Evolutionary conservation across 1,140 invertebrate species (phyloP).

Genomic region (Rhagoletis zephyria): DNA sequence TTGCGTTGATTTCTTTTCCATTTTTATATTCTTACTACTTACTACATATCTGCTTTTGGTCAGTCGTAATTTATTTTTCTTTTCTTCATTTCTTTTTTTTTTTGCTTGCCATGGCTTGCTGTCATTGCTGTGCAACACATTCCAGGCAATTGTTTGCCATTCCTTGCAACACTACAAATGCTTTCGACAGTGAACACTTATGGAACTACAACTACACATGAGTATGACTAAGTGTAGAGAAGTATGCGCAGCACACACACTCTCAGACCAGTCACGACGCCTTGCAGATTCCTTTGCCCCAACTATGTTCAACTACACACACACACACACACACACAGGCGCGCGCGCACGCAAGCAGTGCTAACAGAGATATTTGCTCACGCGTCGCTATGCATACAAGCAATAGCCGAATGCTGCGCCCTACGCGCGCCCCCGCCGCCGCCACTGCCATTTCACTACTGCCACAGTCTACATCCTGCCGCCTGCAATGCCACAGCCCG

Average conservation of each 20-base stretch:
- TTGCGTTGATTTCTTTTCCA: not conserved
- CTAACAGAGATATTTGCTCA: conserved; percentile 9
- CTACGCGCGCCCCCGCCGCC: not conserved
- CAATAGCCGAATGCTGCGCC: not conserved
- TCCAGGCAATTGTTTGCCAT: conserved; percentile 43
- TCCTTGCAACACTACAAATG: conserved; percentile 32
- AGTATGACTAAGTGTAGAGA: not conserved
- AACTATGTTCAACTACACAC: not conserved
- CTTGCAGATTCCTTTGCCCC: too few relatives aligned
- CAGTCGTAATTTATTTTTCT: not conserved
- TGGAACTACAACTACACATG: not conserved
- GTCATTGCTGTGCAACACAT: conserved; percentile 47
- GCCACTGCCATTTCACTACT: not conserved
- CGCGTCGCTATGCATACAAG: not conserved
- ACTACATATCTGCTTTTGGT: not conserved
- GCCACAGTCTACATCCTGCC: not conserved
- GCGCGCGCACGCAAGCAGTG: not conserved
- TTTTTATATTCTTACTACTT: not conserved
- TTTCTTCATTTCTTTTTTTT: not conserved
- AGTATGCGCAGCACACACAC: too few relatives aligned
- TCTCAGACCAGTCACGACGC: too few relatives aligned
- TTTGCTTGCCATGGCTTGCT: not conserved
- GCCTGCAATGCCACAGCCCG: not conserved
- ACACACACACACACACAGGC: not conserved
- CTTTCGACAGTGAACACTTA: not conserved